Base-by-base conservation (phyloP, 2,888 invertebrate species). In the Slavum lentiscoides region DNA sequence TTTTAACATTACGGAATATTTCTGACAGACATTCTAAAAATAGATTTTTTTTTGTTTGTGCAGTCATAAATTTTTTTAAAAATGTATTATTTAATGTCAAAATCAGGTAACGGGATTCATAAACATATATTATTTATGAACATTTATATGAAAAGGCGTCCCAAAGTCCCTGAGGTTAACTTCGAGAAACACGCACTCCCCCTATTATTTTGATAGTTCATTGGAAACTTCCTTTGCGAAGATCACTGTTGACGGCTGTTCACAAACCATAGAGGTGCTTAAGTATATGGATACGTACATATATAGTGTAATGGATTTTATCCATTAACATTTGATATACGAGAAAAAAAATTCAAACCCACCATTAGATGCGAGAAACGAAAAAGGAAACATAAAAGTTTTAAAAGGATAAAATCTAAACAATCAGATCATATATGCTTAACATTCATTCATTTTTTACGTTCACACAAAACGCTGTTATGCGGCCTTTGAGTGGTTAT, bases 401-500 rank as follows among this genome's bases (percentile, higher is more conserved):
- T 37, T 64, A 66, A 58, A 66, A 15, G 39, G 19, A 75, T 21
- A 39, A 58, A 58, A 66, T n/a, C 13, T 39, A 39, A 66, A 58
- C 58, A 75, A 75, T 66, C 66, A 39, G 55, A 64, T 66, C 66
- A 55, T 49, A 13, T 30, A 39, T 53, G 58, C 74, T 74, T 66
- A 39, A 66, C 21, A 55, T 66, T 55, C 66, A 39, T 74, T 64
- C 37, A 19, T 66, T 53, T 55, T 21, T 43, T 43, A 2, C 9
- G 3, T 37, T 21, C 8, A 68, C 49, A 53, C 21, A 72, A 49
- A 61, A 49, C 17, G 11, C 17, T 66, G 37, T 59, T 75, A 58
- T 75, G 67, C 23, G 58, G 58, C 8, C 7, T 67, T 59, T 76
- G 74, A 68, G 68, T 68, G 68, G 67, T 76, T 59, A 68, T 59